phyloP scores from a whole-genome alignment of 2,797 vertebrate genomes.

The Dermochelys coriacea region DNA sequence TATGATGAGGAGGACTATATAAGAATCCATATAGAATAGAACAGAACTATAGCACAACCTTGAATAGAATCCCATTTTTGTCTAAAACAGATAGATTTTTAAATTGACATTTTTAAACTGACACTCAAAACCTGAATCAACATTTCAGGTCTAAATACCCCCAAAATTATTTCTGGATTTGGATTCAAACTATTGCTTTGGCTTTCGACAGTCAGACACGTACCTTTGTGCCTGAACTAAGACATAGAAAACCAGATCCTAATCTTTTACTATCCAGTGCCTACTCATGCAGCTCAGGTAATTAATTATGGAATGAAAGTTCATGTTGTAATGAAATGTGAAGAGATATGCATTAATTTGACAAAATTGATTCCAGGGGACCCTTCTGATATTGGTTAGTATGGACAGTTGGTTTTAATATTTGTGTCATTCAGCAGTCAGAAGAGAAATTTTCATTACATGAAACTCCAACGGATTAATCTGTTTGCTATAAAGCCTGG shows the following conservation, averaged over 20 bases:
- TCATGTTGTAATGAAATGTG: slow-evolving; percentile 64
- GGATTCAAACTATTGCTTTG: background rate
- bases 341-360: slow-evolving; percentile 59
- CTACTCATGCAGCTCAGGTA: background rate
- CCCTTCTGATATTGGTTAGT: slow-evolving; percentile 43
- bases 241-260: background rate
- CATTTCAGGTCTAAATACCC: background rate
- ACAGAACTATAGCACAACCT: background rate
- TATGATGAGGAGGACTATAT: background rate
- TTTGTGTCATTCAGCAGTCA: slow-evolving; percentile 23
- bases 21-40: background rate
- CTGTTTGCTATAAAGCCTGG: background rate
- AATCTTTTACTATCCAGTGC: slow-evolving; percentile 37
- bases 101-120: background rate
- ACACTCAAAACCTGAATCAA: background rate
- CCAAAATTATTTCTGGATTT: background rate
- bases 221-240: background rate
- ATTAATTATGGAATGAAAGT: slow-evolving; percentile 62
- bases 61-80: background rate
- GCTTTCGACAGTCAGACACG: background rate
- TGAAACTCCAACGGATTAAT: slow-evolving; percentile 43
- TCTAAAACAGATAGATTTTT: background rate
- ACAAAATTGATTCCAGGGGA: slow-evolving; percentile 50
- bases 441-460: slow-evolving; percentile 34
- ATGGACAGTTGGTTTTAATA: slow-evolving; percentile 44